Evolutionary conservation across 2,797 vertebrate genomes (phyloP), one percentile per base, ranked within the genome.

Genomic region (Pempheris klunzingeri): DNA sequence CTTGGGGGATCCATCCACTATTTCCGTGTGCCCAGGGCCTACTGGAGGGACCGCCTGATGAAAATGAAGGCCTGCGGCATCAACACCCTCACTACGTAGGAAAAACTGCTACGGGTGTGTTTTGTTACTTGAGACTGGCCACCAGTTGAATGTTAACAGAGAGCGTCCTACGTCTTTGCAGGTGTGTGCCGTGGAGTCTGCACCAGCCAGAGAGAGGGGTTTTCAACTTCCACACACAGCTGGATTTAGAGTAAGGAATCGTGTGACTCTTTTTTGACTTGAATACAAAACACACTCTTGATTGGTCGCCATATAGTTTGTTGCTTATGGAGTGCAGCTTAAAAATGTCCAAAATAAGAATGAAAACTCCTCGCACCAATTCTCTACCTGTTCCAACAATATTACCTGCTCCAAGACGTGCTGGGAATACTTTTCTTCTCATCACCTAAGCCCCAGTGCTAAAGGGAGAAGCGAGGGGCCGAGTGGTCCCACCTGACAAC

Each of bases 61-160:
- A 99, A 99, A 82, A 96, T 99, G 95, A 97, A 94, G 90, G 97
- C 97, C 0, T 97, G 97, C 57, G 98, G 98, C 73, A 91, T 99
- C 76, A 99, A 98, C 92, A 98, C 97, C 1, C 93, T 99, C 78
- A 97, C 97, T 0, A 98, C 95, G 98, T 99, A 92, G 64, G 96
- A 77, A 58, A 1, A 20, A 18, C 10, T 1, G 3, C 43, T 7
- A 2, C 13, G 17, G 9, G 22, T 63, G 2, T 50, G 20, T 50
- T 76, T 68, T 64, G 13, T 60, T 39, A 26, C 60, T 32, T 13
- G 26, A 46, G 10, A 2, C 0, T 32, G 22, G 4, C 11, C 38
- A 26, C n/a, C 22, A 4, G 17, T 39, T 71, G 7, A 71, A 43
- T 30, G 30, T 41, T 87, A 66, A 92, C 52, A 2, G 10, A 52